A percentile compares a stretch with the other conserved stretches of the same genome.
Conservation (phyloP, 2,888 invertebrate species). For the Tyria jacobaeae region DNA sequence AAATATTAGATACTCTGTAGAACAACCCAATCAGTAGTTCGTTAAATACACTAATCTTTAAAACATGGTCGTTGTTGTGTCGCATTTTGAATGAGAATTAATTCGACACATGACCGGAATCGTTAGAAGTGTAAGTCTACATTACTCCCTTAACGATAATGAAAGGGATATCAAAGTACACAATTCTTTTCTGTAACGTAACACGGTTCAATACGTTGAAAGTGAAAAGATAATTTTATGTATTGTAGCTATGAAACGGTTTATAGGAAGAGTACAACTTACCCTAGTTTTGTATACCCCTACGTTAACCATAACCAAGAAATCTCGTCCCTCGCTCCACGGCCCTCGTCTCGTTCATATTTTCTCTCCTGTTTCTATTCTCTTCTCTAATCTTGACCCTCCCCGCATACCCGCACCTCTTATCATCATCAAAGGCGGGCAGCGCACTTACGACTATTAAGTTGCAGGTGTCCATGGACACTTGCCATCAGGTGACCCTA, state of each 20-base stretch:
- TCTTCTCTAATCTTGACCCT: too few relatives aligned
- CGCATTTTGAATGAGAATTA: conserved; percentile 10
- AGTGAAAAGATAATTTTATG: not conserved
- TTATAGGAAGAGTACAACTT: not conserved
- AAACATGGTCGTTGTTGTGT: conserved; percentile 2
- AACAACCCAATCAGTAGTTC: not conserved
- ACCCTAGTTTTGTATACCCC: too few relatives aligned
- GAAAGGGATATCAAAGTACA: not conserved
- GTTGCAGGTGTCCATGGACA: too few relatives aligned
- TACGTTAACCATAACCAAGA: too few relatives aligned
- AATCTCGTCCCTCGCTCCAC: too few relatives aligned
- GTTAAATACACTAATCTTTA: conserved; percentile 1
- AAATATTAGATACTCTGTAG: not conserved
- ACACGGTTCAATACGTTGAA: not conserved
- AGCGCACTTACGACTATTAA: too few relatives aligned
- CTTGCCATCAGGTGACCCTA: too few relatives aligned
- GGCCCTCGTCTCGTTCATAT: too few relatives aligned
- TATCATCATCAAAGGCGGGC: too few relatives aligned
- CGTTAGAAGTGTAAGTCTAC: not conserved
- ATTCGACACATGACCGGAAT: conserved; percentile 6
- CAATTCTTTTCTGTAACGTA: not conserved
- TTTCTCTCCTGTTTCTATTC: too few relatives aligned
- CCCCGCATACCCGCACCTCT: too few relatives aligned
- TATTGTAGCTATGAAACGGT: not conserved
- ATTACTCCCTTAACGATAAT: not conserved